Evolutionary conservation across 1,140 invertebrate genomes (phyloP).

Genomic region (Pseudomyrmex cubaensis): DNA sequence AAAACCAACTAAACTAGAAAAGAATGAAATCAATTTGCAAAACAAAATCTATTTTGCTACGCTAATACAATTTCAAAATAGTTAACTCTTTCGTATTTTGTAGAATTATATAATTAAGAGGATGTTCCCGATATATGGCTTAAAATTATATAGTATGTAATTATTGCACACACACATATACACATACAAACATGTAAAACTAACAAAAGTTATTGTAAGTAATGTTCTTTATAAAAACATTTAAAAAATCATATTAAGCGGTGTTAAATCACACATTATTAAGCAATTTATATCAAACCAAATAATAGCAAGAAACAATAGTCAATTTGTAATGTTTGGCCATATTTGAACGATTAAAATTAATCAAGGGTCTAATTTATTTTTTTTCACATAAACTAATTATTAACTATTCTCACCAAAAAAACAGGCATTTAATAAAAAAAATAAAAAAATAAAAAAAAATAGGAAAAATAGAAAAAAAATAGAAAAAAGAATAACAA

Average conservation of each 20-base stretch:
- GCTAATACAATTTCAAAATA: constrained; percentile 19
- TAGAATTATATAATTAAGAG: background rate
- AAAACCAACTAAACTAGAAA: background rate
- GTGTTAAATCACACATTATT: constrained; percentile 64
- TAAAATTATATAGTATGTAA: no score
- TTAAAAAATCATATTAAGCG: constrained; percentile 32
- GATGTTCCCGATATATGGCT: no score
- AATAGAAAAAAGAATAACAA: background rate
- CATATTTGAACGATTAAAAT: background rate
- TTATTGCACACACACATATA: constrained; percentile 21
- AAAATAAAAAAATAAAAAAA: background rate
- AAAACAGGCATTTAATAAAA: background rate
- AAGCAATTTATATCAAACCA: constrained; percentile 59
- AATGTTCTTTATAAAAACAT: background rate
- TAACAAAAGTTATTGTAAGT: constrained; percentile 10
- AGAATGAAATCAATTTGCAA: constrained; percentile 25
- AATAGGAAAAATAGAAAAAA: background rate
- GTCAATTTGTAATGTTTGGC: constrained; percentile 28
- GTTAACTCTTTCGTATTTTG: constrained; percentile 5
- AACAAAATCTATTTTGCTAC: constrained; percentile 36
- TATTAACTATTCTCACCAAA: constrained; percentile 42
- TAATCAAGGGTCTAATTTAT: background rate
- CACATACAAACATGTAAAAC: constrained; percentile 42
- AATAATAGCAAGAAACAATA: constrained; percentile 59
- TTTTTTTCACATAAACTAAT: background rate